Conservation (phyloP, 1,140 invertebrate species). For the Philotrypesis tridentata region DNA sequence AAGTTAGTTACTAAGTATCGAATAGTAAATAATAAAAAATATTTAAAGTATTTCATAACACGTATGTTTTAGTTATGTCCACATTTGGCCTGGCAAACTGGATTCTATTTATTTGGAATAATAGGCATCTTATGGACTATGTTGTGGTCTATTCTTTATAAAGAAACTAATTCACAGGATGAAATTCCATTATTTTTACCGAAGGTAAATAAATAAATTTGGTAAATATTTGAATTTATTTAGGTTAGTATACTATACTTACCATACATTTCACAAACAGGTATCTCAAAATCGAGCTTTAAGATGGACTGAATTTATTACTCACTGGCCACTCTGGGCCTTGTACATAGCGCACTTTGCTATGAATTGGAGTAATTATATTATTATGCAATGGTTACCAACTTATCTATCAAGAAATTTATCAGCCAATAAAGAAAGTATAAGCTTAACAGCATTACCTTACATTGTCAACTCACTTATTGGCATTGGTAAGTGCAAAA, state of each 20-base stretch:
- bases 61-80: conserved; percentile 74
- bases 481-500: conserved; percentile 79
- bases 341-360: conserved; percentile 88
- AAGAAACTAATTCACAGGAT: conserved; percentile 76
- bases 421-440: conserved; percentile 81
- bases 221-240: neutral
- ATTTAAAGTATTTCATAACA: conserved; percentile 8
- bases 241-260: neutral
- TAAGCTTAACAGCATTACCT: conserved; percentile 86
- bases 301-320: conserved; percentile 81
- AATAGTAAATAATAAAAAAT: conserved; percentile 11
- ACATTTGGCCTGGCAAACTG: conserved; percentile 81
- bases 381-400: conserved; percentile 90
- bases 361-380: conserved; percentile 91
- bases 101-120: conserved; percentile 84
- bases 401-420: conserved; percentile 83
- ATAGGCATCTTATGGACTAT: conserved; percentile 83
- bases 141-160: conserved; percentile 80
- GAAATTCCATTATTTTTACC: conserved; percentile 80
- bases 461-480: conserved; percentile 85
- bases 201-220: conserved; percentile 72
- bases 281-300: conserved; percentile 74
- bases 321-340: conserved; percentile 84
- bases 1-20: conserved; percentile 62
- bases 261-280: conserved; percentile 63